Base-by-base conservation (phyloP, 2,888 invertebrate genomes). In the Pristionchus entomophagus region DNA sequence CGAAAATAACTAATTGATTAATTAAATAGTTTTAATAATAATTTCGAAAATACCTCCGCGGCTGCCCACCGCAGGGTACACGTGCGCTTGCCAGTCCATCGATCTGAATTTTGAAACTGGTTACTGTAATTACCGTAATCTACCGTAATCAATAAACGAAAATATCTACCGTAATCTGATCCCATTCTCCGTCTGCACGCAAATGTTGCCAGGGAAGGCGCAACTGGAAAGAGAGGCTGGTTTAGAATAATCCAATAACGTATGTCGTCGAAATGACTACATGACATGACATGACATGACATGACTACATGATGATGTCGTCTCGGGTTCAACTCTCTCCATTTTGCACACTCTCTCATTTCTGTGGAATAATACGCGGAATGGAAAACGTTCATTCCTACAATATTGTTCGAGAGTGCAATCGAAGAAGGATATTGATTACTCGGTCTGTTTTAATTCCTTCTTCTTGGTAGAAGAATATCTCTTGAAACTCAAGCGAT, bases 121-220 rank as follows among this genome's bases (percentile, higher is more conserved):
- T n/a, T n/a, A n/a, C 19, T 41, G 12, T 38, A 8, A 26, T 5
- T 49, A 49, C 3, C 22, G 1, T 41, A 73, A 38, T 17, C 12
- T 59, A 29, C 5, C 8, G 22, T 38, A 22, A 26, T 2, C 10
- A 32, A 29, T 65, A 29, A 29, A 32, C 6, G 29, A 29, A 29
- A 29, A 65, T 65, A 29, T 19, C 35, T 56, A 22, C 56, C 22
- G 12, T 51, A 80, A n/a, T 32, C 35, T 0, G 14, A 51, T 32
- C 14, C 59, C 59, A 38, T 53, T 45, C 56, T 59, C 82, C 10
- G 82, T 82, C 12, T 59, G 22, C 59, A 82, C 59, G 82, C 82
- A 82, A 45, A 82, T 82, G 41, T 59, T 82, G 26, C 82, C 82
- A 5, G 82, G 82, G 38, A 59, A 82, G 17, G 82, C 82, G 26